phyloP scores from a whole-genome alignment of 2,113 vertebrate species.

The Corythaixoides concolor region DNA sequence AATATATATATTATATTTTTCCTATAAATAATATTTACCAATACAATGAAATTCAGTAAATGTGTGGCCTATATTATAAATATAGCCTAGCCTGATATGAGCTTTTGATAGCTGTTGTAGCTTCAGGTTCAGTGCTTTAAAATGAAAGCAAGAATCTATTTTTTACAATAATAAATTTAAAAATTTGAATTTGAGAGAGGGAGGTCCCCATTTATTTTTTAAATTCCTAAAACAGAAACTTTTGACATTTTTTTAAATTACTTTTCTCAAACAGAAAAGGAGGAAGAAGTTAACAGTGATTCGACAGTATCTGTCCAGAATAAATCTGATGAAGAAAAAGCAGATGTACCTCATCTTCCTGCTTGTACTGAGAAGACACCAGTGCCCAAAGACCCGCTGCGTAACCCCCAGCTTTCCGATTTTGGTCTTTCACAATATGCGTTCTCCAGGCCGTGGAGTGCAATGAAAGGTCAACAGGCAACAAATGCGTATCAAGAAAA shows the following conservation, averaged over 20 bases:
- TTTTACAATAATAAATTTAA: neutral
- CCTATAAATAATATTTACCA: neutral
- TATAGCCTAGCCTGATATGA: neutral
- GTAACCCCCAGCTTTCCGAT: conserved; percentile 84
- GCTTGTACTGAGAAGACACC: neutral
- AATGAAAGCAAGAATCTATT: neutral
- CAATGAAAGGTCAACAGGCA: neutral
- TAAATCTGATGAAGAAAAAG: conserved; percentile 11
- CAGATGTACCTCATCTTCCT: neutral
- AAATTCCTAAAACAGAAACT: neutral
- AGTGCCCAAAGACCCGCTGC: conserved; percentile 33
- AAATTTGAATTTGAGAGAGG: neutral
- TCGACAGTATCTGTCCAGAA: neutral
- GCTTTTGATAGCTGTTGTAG: neutral
- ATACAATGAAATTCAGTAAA: neutral
- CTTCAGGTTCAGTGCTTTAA: neutral
- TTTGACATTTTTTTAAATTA: neutral
- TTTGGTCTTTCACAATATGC: conserved; percentile 87
- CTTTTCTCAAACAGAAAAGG: neutral
- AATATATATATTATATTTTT: neutral
- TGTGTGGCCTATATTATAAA: neutral
- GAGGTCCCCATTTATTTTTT: neutral
- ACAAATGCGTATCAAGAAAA: neutral
- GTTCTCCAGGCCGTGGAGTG: conserved; percentile 64
- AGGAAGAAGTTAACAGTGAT: neutral